These are phyloP conservation scores for Girardinus metallicus DNA, from an alignment of 2,797 vertebrate species.

Conservation along the genomic window DNA sequence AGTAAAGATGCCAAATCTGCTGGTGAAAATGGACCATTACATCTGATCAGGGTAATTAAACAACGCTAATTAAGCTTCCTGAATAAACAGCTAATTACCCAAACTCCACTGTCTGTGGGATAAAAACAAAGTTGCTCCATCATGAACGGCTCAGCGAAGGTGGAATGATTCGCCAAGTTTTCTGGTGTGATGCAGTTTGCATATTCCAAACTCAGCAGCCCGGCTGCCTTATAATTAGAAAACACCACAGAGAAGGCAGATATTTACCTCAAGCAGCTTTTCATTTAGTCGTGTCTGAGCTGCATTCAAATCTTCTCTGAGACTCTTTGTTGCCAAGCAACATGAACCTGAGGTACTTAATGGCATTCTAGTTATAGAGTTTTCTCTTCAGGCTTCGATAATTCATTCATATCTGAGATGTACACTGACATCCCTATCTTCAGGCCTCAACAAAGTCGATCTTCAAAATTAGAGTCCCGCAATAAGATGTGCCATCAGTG, in stretches of 20 bases:
- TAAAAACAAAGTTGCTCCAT: constrained; percentile 47
- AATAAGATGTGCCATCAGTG: constrained; percentile 17
- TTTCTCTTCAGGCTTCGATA: constrained; percentile 65
- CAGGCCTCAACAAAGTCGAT: constrained; percentile 63
- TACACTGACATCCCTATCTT: constrained; percentile 48
- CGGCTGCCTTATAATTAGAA: constrained; percentile 64
- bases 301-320: constrained; percentile 77
- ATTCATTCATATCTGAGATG: constrained; percentile 64
- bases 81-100: constrained; percentile 74
- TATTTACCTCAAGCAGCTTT: constrained; percentile 77
- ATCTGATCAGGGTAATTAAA: constrained; percentile 77
- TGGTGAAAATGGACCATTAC: constrained; percentile 51
- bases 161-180: constrained; percentile 49
- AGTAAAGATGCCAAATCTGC: constrained; percentile 50
- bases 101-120: constrained; percentile 51
- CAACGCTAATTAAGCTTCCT: constrained; percentile 71
- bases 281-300: constrained; percentile 74
- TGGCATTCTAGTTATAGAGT: constrained; percentile 68
- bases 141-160: constrained; percentile 47
- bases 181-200: constrained; percentile 49
- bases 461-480: constrained; percentile 53
- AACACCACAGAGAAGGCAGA: constrained; percentile 67
- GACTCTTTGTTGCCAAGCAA: constrained; percentile 84
- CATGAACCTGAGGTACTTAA: constrained; percentile 72
- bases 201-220: constrained; percentile 53